Percentiles rank a stretch among this genome's conserved stretches.
Evolutionary conservation across 2,113 vertebrate genomes (phyloP).

Genomic region (Neopipo cinnamomea): DNA sequence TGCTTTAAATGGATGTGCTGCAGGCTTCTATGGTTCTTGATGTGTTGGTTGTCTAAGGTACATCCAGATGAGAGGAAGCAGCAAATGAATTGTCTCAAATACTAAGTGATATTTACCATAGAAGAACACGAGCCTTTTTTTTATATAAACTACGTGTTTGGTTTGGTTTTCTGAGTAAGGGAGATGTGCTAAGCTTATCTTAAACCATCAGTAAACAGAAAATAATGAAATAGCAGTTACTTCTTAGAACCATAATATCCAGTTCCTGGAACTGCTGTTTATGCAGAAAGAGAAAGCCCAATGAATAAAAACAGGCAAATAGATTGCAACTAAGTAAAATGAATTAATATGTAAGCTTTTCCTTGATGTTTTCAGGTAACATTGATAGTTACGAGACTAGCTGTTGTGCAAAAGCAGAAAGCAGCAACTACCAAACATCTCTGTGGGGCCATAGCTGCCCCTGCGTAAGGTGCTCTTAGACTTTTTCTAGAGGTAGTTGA

Average conservation of each 20-base stretch:
- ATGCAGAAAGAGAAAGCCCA: not conserved
- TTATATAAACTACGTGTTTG: not conserved
- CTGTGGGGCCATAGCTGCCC: fast-evolving
- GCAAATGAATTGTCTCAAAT: not conserved
- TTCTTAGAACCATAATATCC: not conserved
- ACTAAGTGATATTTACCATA: not conserved
- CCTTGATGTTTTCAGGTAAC: not conserved
- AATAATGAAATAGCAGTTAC: not conserved
- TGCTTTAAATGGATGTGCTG: not conserved
- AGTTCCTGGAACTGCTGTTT: not conserved
- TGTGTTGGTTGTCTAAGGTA: not conserved
- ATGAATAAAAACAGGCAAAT: not conserved
- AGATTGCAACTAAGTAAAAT: not conserved
- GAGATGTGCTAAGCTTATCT: not conserved
- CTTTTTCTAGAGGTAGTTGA: not conserved
- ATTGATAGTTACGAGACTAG: not conserved
- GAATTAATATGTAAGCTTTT: not conserved
- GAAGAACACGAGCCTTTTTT: not conserved
- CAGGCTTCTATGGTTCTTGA: not conserved
- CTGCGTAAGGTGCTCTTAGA: fast-evolving
- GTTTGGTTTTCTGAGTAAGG: not conserved
- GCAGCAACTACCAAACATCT: not conserved
- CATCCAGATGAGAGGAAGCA: not conserved
- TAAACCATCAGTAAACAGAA: not conserved
- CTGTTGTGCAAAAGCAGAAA: not conserved